A percentile compares a stretch with the other conserved stretches of the same genome.
Conservation (phyloP, 2,797 vertebrate genomes). For the Thalassophryne amazonica region DNA sequence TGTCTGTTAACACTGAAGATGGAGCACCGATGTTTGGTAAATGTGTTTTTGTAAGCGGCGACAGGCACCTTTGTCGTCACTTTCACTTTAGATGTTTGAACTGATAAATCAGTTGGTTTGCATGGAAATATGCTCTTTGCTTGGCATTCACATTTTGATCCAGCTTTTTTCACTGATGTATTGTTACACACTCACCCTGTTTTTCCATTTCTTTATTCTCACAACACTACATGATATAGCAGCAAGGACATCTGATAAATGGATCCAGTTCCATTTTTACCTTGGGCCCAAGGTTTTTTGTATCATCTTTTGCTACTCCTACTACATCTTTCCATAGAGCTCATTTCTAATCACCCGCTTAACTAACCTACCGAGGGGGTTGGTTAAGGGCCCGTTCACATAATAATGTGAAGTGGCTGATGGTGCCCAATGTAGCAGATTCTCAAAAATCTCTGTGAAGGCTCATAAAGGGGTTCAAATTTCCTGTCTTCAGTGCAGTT, state of each 20-base stretch:
- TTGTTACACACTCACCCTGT: constrained; percentile 6
- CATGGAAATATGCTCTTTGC: constrained; percentile 54
- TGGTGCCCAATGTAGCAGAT: no score
- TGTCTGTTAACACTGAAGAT: constrained; percentile 27
- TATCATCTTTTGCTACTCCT: constrained; percentile 28
- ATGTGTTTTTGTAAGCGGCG: constrained; percentile 42
- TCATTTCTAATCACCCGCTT: constrained; percentile 55
- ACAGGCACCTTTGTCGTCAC: constrained; percentile 44
- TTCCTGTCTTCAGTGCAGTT: no score
- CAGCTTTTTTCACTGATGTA: constrained; percentile 21
- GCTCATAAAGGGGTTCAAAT: no score
- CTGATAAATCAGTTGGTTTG: constrained; percentile 60
- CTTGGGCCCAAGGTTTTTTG: constrained; percentile 10
- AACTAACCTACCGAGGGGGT: constrained; percentile 28
- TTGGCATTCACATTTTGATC: constrained; percentile 35
- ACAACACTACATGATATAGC: constrained; percentile 2
- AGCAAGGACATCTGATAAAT: constrained; percentile 26
- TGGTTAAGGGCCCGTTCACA: no score
- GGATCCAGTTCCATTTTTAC: constrained; percentile 37
- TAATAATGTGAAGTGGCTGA: no score
- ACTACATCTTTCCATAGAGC: constrained; percentile 17
- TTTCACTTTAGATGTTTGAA: constrained; percentile 54
- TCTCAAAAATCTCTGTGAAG: no score
- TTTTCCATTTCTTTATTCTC: not conserved
- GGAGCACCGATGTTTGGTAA: constrained; percentile 49